Evolutionary conservation across 2,888 invertebrate species (phyloP), one percentile per base, ranked within the genome.

Genomic region (Metalampra italica): DNA sequence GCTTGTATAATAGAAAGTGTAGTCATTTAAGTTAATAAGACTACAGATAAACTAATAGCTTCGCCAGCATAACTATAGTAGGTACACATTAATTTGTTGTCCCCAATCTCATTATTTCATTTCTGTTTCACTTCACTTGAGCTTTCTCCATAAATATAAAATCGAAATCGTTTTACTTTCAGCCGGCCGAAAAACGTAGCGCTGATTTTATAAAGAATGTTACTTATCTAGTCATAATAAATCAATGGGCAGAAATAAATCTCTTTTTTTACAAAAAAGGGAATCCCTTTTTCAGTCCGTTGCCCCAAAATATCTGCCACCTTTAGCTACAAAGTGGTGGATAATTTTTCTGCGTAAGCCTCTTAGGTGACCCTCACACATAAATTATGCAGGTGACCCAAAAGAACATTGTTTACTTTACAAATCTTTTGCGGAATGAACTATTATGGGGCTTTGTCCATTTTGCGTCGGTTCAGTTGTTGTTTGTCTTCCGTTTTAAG

Each of bases 381-480:
- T 49, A 49, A 49, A 49, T 45, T 49, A 49, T 49, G 40, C 49
- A 49, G 45, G 41, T 45, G 34, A 45, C 36, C 38, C n/a, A 34
- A 9, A 37, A 29, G 29, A 34, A 44, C 11, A 45, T 38, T 44
- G 37, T 45, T 15, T 45, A 38, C 11, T 7, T 22, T 29, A 38
- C 29, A 38, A 38, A 45, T 45, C 45, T 37, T 12, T 29, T 38
- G 29, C 43, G 14, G 29, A 29, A 42, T 36, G 36, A 14, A 37
- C 37, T 37, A 37, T 39, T 13, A n/a, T 14, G 15, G 39, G 39
- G 7, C n/a, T 36, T 32, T 32, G 37, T 12, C 12, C 7, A 7
- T 12, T 37, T 5, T 37, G 12, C 37, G 37, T 37, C 13, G 11
- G 1, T 7, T 13, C 13, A 13, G 37, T 34, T 34, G 9, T 22